Evolutionary conservation across 2,888 invertebrate genomes (phyloP), one percentile per base, ranked within the genome.

Genomic region (Margaritifera margaritifera): DNA sequence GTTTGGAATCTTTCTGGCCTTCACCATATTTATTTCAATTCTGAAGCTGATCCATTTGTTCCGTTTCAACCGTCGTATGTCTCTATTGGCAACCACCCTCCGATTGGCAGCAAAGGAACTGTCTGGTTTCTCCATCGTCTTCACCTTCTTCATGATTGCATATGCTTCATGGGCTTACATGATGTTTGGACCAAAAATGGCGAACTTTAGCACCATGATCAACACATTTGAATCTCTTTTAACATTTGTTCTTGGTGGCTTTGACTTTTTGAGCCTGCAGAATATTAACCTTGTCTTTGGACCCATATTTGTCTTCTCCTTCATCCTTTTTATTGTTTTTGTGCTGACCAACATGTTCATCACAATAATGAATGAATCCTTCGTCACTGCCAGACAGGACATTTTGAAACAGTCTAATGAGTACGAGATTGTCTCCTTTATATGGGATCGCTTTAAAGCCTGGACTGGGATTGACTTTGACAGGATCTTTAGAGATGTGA

Each of bases 11-110:
- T 57, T 84, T 20, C 57, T 83, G 25, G 84, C 79, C 18, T 78
- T 83, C 56, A 73, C 79, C 6, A 75, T 90, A 60, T 91, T 91
- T 79, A 83, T 89, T 54, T 87, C 89, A 51, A 89, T 89, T 11
- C 80, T 91, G 52, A 90, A 90, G 75, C 86, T 90, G 72, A 88
- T 89, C 60, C 88, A 89, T 69, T 84, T 91, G 55, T 82, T 91
- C 54, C 80, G 90, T 62, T 91, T 90, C 84, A 90, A 90, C 77
- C 83, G 87, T 64, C 81, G 88, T 50, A 88, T 90, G 81, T 88
- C 88, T 11, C 82, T 90, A 74, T 74, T 90, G 65, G 88, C 88
- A 4, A 78, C 79, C n/a, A 90, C 90, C 0, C 78, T 90, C 42
- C 76, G 80, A 55, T 80, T 76, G n/a, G 84, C 88, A 42, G 84